These are phyloP conservation scores for Gobio occitaniae DNA, from an alignment of 2,797 vertebrate species.

Conservation along the genomic window DNA sequence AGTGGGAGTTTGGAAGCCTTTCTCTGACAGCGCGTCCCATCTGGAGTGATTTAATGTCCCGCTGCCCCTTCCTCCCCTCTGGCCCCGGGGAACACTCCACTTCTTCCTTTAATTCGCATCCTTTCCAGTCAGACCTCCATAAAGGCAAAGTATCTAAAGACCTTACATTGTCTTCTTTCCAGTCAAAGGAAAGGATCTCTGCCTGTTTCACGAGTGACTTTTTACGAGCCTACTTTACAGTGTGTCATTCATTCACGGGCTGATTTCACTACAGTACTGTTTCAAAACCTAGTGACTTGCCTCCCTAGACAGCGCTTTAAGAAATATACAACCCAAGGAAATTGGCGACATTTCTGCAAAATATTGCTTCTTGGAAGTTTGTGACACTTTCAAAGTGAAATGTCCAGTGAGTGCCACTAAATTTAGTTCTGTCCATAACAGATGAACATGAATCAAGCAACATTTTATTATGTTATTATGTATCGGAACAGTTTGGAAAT, in stretches of 20 bases:
- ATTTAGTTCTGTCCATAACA: background rate
- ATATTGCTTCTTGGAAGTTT: background rate
- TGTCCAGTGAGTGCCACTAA: background rate
- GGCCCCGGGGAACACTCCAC: conserved; percentile 64
- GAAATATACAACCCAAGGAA: background rate
- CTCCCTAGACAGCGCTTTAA: background rate
- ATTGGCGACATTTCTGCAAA: background rate
- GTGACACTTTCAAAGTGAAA: background rate
- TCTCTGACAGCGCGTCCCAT: conserved; percentile 73
- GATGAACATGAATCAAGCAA: background rate
- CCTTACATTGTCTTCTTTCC: conserved; percentile 67
- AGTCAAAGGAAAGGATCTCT: conserved; percentile 57
- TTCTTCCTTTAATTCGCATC: conserved; percentile 47
- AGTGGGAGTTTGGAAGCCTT: conserved; percentile 61
- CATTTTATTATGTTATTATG: background rate
- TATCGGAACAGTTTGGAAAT: background rate
- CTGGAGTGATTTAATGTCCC: conserved; percentile 78
- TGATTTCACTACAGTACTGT: background rate
- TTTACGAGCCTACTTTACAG: conserved; percentile 49
- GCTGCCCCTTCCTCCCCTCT: conserved; percentile 65
- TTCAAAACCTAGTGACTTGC: background rate
- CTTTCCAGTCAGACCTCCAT: conserved; percentile 53
- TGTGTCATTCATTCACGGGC: background rate
- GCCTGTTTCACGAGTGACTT: conserved; percentile 49
- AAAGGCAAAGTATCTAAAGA: conserved; percentile 66